These are phyloP conservation scores for Busseola fusca DNA, from an alignment of 2,888 invertebrate species.

Conservation along the genomic window DNA sequence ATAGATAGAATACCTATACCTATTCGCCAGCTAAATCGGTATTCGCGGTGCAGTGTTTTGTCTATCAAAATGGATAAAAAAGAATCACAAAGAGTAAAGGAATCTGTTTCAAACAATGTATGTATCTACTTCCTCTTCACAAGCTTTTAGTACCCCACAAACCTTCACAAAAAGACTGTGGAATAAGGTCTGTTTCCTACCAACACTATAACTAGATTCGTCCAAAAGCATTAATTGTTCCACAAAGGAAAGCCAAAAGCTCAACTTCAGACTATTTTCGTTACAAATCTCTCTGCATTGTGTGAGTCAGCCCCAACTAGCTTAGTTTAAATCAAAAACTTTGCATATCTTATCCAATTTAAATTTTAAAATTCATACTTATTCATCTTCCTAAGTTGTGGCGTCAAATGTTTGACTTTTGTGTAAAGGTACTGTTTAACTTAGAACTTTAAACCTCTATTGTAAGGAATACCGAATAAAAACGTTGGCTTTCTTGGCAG, in stretches of 20 bases:
- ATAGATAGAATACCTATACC: neutral
- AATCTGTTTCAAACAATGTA: neutral
- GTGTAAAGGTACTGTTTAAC: slow-evolving; percentile 33
- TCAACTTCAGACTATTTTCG: slow-evolving; percentile 24
- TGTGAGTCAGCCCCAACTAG: slow-evolving; percentile 48
- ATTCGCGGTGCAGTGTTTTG: neutral
- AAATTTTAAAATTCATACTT: slow-evolving; percentile 76
- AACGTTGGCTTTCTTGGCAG: neutral
- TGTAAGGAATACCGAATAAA: slow-evolving; percentile 24
- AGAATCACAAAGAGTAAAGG: neutral
- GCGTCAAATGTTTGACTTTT: slow-evolving; percentile 61
- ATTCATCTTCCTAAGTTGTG: slow-evolving; percentile 68
- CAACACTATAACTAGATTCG: neutral
- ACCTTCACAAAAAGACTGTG: neutral
- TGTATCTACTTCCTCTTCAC: neutral
- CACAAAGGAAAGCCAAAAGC: neutral
- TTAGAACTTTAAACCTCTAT: slow-evolving; percentile 35
- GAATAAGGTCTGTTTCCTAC: neutral
- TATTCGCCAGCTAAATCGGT: neutral
- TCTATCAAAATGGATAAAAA: no score
- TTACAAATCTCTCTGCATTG: slow-evolving; percentile 24
- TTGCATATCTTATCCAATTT: slow-evolving; percentile 79
- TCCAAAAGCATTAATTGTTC: neutral
- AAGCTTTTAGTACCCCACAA: neutral
- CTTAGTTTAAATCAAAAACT: slow-evolving; percentile 65